Percentiles rank a stretch among this genome's conserved stretches.
Conservation (phyloP, 2,797 vertebrate species). For the Morus bassanus region DNA sequence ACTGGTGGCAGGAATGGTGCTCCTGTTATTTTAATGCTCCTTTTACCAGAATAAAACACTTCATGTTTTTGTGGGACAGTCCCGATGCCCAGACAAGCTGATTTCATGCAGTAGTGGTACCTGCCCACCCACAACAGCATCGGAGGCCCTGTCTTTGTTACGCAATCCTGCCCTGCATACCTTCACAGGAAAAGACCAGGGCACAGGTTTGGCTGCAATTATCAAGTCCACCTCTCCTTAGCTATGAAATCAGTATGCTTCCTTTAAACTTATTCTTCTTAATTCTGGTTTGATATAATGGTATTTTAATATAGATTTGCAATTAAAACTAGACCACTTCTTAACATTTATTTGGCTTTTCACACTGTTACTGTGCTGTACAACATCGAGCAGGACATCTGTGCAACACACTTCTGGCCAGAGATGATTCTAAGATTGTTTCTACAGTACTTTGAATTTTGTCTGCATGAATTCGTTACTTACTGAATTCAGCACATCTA, state of each 20-base stretch:
- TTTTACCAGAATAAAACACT: neutral
- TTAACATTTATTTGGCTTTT: constrained; percentile 67
- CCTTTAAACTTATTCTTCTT: neutral
- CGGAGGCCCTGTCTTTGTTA: neutral
- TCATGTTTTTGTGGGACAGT: neutral
- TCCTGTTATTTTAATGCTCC: neutral
- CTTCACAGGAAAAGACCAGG: neutral
- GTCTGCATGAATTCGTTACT: constrained; percentile 15
- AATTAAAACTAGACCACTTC: constrained; percentile 63
- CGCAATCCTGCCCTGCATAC: neutral
- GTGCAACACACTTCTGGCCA: constrained; percentile 59
- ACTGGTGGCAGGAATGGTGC: neutral
- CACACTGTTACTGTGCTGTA: constrained; percentile 47
- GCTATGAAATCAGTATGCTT: neutral
- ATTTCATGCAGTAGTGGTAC: neutral
- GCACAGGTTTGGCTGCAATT: neutral
- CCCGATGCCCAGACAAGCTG: neutral
- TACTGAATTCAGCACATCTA: constrained; percentile 16
- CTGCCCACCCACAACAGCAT: neutral
- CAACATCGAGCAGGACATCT: constrained; percentile 60
- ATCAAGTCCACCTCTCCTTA: neutral
- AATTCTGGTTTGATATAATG: constrained; percentile 23
- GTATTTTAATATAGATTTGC: constrained; percentile 51
- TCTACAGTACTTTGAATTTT: constrained; percentile 10
- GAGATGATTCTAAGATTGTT: constrained; percentile 44